Conservation (phyloP, 2,888 invertebrate species). For the Liopterus haemorrhoidalis region DNA sequence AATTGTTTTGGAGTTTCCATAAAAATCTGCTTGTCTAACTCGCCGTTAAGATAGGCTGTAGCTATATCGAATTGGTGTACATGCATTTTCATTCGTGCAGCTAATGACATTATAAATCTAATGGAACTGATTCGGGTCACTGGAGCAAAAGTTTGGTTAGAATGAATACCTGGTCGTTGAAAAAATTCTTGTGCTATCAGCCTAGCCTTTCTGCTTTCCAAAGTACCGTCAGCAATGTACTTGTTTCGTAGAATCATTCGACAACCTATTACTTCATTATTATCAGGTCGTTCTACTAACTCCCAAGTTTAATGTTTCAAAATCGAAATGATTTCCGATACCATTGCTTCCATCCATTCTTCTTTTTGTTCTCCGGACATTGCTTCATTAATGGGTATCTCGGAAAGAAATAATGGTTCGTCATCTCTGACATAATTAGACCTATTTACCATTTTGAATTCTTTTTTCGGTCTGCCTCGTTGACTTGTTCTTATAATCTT, state of each 20-base stretch:
- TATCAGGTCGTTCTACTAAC: background rate
- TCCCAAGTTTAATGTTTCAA: background rate
- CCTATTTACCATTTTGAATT: background rate
- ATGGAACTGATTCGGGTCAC: conserved; percentile 22
- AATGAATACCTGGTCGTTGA: conserved; percentile 24
- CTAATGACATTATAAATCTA: conserved; percentile 22
- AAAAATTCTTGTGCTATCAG: conserved; percentile 27
- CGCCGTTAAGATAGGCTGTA: conserved; percentile 1
- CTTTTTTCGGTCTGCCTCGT: conserved; percentile 1
- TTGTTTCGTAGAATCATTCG: background rate
- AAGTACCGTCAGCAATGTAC: background rate
- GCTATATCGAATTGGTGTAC: conserved; percentile 14
- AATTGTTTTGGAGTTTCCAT: conserved; percentile 2
- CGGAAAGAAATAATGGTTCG: background rate
- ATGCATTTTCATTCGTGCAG: conserved; percentile 11
- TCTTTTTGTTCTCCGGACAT: background rate
- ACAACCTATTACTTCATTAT: background rate
- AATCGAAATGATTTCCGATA: background rate
- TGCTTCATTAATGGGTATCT: background rate
- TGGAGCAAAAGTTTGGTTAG: conserved; percentile 22
- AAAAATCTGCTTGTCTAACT: conserved; percentile 6
- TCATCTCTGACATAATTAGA: background rate
- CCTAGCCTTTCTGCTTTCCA: conserved; percentile 22
- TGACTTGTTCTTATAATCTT: background rate
- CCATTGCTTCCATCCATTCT: background rate